A percentile compares a stretch with the other conserved stretches of the same genome.
Evolutionary conservation across 2,888 invertebrate species (phyloP).

Genomic region (Patella depressa): DNA sequence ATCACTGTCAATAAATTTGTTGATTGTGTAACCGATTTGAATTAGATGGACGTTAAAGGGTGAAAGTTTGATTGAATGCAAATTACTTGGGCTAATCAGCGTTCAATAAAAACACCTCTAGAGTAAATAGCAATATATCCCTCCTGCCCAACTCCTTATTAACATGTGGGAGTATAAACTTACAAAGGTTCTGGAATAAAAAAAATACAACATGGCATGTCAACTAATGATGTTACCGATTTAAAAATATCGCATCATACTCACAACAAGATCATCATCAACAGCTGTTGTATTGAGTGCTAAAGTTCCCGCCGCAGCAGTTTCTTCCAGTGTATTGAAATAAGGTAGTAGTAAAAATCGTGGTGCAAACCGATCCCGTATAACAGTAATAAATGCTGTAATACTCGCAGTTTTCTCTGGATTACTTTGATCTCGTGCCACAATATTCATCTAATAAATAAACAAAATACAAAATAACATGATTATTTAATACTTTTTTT

Average conservation of each 20-base stretch:
- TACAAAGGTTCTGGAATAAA: too few species aligned
- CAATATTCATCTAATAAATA: conserved; percentile 45
- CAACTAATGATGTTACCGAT: too few species aligned
- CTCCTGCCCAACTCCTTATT: not conserved
- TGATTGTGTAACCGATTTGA: too few species aligned
- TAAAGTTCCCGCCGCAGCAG: conserved; percentile 31
- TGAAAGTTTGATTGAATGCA: too few species aligned
- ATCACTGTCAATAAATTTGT: too few species aligned
- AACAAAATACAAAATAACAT: too few species aligned
- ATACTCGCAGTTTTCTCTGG: conserved; percentile 46
- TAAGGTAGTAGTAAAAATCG: conserved; percentile 43
- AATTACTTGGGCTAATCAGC: too few species aligned
- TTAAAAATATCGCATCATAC: not conserved
- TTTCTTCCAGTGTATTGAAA: conserved; percentile 41
- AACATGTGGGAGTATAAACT: too few species aligned
- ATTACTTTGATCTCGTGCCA: conserved; percentile 59
- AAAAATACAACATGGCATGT: too few species aligned
- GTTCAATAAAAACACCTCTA: too few species aligned
- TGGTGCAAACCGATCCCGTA: conserved; percentile 54
- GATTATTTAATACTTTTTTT: too few species aligned
- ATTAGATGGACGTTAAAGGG: too few species aligned
- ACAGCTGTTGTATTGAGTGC: conserved; percentile 44
- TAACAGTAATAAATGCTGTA: conserved; percentile 50
- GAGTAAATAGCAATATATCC: not conserved
- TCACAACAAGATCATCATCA: conserved; percentile 55